Percentiles rank a stretch among this genome's conserved stretches.
phyloP scores from a whole-genome alignment of 2,888 invertebrate species.

The Limenitis camilla region DNA sequence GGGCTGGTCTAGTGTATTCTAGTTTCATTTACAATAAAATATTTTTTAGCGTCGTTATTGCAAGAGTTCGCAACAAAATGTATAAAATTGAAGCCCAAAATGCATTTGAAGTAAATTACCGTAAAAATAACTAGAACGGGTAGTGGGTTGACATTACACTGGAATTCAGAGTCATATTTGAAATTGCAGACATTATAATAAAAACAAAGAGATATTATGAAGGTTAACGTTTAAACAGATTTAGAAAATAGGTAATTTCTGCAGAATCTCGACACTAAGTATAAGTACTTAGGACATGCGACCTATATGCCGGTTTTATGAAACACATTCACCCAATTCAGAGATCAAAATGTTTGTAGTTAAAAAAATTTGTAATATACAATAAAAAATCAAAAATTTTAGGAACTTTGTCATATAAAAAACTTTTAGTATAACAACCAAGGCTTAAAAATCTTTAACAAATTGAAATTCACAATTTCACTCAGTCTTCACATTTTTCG shows the following conservation, averaged over 20 bases:
- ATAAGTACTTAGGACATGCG: background rate
- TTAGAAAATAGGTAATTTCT: background rate
- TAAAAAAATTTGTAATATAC: too few relatives aligned
- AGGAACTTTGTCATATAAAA: constrained; percentile 2
- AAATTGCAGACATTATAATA: constrained; percentile 3
- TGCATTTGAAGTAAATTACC: constrained; percentile 21
- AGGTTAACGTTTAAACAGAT: constrained; percentile 4
- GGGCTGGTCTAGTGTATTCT: too few relatives aligned
- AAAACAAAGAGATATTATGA: constrained; percentile 1
- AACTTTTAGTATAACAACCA: constrained; percentile 4
- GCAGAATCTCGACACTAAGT: background rate
- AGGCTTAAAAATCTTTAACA: constrained; percentile 3
- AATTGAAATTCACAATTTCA: constrained; percentile 1
- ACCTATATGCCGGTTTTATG: background rate
- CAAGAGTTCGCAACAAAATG: constrained; percentile 14
- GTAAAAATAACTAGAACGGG: constrained; percentile 31
- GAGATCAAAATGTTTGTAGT: constrained; percentile 19
- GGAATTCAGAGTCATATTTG: constrained; percentile 7
- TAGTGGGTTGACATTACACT: constrained; percentile 7
- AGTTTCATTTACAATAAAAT: background rate
- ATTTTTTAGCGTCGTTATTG: constrained; percentile 1
- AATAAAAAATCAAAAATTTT: too few relatives aligned
- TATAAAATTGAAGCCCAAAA: constrained; percentile 21
- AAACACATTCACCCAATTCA: background rate
- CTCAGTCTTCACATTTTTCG: constrained; percentile 15